Evolutionary conservation across 1,140 invertebrate genomes (phyloP).

Genomic region (Ericerus pela): DNA sequence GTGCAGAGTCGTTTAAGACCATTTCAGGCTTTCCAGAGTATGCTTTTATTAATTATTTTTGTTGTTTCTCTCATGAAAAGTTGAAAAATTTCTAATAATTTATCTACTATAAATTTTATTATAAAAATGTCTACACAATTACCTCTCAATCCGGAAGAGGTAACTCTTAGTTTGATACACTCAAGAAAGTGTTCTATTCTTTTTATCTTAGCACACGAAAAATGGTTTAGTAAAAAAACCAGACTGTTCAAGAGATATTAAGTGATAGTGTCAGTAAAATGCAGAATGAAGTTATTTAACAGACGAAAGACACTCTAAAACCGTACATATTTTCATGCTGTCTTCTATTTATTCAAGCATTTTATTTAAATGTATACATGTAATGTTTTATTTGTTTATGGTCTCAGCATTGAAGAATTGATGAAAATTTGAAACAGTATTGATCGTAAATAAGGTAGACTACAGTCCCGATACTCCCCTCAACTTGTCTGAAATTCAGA

Average conservation of each 20-base stretch:
- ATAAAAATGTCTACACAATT: too few species aligned
- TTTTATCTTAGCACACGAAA: background rate
- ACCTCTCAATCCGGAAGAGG: too few species aligned
- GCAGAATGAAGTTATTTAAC: background rate
- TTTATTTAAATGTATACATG: background rate
- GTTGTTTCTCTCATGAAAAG: too few species aligned
- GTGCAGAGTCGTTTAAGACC: too few species aligned
- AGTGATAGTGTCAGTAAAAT: background rate
- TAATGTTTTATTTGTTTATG: background rate
- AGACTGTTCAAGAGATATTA: background rate
- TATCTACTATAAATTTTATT: too few species aligned
- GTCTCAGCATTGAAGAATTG: background rate
- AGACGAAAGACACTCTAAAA: background rate
- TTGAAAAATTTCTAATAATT: too few species aligned
- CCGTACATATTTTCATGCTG: background rate
- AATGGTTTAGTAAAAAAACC: background rate
- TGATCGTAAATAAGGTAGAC: background rate
- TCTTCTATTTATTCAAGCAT: background rate
- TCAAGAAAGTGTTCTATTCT: background rate
- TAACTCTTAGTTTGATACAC: too few species aligned
- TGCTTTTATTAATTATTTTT: too few species aligned
- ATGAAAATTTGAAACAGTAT: background rate
- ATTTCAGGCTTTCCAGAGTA: too few species aligned
- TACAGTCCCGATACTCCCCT: background rate
- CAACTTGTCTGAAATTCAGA: background rate